These are phyloP conservation scores for Pristionchus maxplancki DNA, from an alignment of 2,888 invertebrate species.

Conservation along the genomic window DNA sequence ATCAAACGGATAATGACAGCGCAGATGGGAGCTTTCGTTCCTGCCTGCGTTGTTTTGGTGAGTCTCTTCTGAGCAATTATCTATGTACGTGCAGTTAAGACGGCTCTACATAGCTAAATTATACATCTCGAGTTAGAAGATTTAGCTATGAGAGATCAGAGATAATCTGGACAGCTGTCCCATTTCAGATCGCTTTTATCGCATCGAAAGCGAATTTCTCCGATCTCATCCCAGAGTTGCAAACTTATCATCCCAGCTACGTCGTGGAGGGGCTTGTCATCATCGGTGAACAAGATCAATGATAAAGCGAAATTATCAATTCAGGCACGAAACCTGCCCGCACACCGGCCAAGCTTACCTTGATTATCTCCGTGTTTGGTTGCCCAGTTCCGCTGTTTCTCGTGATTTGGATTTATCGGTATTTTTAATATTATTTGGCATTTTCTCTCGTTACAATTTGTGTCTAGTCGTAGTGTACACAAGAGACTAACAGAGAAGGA, in stretches of 20 bases:
- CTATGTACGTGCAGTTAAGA: too few species aligned
- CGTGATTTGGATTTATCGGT: slow-evolving; percentile 1
- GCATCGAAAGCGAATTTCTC: background rate
- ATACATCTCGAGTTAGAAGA: too few species aligned
- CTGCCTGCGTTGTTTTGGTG: background rate
- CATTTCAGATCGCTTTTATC: background rate
- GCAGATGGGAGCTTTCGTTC: background rate
- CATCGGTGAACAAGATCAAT: background rate
- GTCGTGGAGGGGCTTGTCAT: background rate
- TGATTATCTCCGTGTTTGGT: background rate
- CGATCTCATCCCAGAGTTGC: background rate
- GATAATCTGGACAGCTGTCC: background rate
- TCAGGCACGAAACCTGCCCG: background rate
- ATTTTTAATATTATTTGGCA: background rate
- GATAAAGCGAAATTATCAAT: background rate
- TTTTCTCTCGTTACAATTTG: background rate
- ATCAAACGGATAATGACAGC: background rate
- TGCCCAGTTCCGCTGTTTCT: slow-evolving; percentile 15
- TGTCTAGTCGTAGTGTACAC: background rate
- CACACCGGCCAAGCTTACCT: background rate
- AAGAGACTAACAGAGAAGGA: background rate
- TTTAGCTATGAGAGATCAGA: background rate
- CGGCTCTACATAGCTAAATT: too few species aligned
- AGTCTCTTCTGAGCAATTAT: background rate
- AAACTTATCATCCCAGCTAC: background rate